phyloP scores from a whole-genome alignment of 2,113 vertebrate genomes.

The Alaudala cheleensis region DNA sequence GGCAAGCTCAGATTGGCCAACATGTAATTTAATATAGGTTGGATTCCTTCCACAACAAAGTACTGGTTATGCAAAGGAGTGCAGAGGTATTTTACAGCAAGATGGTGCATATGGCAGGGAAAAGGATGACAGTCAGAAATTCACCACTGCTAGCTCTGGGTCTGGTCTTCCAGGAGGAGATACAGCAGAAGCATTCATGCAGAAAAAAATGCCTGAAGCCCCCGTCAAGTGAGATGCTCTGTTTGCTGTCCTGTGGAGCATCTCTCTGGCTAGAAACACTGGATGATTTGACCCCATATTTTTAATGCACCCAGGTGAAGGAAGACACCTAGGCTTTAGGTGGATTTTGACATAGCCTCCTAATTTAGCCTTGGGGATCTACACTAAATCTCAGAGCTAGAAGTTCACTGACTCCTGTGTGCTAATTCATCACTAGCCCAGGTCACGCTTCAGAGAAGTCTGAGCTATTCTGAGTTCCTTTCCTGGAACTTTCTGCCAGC shows the following conservation, averaged over 20 bases:
- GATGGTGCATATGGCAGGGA: not conserved
- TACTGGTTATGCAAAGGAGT: not conserved
- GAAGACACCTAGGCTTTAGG: not conserved
- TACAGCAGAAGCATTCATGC: not conserved
- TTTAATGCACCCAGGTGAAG: not conserved
- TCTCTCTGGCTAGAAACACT: not conserved
- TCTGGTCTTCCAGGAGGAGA: not conserved
- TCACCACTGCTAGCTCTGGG: not conserved
- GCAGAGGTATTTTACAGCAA: not conserved
- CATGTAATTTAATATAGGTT: not conserved
- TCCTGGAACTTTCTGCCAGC: not conserved
- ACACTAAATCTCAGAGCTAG: not conserved
- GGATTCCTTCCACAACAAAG: not conserved
- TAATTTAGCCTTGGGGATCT: not conserved
- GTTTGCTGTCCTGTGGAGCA: not conserved
- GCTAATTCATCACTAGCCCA: not conserved
- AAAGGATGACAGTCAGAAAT: not conserved
- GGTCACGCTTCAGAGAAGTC: not conserved
- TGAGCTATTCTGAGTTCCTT: not conserved
- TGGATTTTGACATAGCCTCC: not conserved
- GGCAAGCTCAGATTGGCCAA: conserved; percentile 9
- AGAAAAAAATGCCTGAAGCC: not conserved
- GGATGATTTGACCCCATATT: not conserved
- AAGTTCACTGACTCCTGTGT: not conserved
- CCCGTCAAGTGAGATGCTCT: fast-evolving